Conservation (phyloP, 2,113 vertebrate genomes). For the Enhydra lutris region DNA sequence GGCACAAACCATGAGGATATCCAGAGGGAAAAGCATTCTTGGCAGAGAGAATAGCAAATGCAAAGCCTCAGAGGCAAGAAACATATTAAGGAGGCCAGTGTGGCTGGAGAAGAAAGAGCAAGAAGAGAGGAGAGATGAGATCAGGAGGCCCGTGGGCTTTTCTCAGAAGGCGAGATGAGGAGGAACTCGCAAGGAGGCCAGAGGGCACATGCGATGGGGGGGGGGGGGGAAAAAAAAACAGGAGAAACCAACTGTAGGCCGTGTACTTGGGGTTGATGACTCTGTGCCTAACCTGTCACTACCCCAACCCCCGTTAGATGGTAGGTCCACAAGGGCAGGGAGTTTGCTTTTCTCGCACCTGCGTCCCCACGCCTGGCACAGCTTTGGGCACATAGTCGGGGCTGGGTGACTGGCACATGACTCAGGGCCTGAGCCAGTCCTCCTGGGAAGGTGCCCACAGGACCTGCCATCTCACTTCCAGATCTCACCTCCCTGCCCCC, state of each 20-base stretch:
- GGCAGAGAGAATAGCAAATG: neutral
- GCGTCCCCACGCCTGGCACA: neutral
- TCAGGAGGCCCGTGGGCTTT: neutral
- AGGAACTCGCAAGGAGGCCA: neutral
- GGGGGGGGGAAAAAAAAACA: neutral
- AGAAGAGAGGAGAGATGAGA: neutral
- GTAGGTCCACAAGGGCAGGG: neutral
- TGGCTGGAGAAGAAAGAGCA: neutral
- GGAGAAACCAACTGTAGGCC: neutral
- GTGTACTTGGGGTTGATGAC: fast-evolving
- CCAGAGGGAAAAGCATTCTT: neutral
- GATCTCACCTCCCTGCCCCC: neutral
- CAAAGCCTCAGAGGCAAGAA: neutral
- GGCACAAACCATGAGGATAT: neutral
- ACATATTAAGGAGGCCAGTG: neutral
- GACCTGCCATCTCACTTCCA: neutral
- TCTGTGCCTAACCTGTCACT: neutral
- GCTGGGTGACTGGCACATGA: neutral
- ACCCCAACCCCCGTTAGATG: neutral
- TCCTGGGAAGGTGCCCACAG: neutral
- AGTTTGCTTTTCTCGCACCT: neutral
- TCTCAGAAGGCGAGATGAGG: neutral
- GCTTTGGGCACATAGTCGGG: neutral
- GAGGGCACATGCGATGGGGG: fast-evolving
- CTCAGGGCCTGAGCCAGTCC: neutral